phyloP scores from a whole-genome alignment of 2,113 vertebrate species.

The Brachypteracias leptosomus region DNA sequence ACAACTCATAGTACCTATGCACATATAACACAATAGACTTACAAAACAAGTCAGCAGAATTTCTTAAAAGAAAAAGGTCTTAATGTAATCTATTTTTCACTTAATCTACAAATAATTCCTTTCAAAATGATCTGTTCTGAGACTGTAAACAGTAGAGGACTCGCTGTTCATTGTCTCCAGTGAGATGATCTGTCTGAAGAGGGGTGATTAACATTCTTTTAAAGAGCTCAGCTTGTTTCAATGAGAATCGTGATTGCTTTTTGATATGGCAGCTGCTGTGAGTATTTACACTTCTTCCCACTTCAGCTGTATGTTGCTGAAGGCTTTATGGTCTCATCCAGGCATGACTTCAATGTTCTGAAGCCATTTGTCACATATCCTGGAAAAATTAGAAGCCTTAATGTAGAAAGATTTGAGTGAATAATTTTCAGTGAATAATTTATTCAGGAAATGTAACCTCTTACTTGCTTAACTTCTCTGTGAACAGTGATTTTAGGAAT shows the following conservation, averaged over 20 bases:
- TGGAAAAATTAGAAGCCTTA: not conserved
- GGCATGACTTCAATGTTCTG: not conserved
- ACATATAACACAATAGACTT: not conserved
- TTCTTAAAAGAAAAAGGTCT: not conserved
- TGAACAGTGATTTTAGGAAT: not conserved
- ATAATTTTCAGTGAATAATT: not conserved
- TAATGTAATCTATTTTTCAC: not conserved
- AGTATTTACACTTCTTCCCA: conserved; percentile 11
- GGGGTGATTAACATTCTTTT: not conserved
- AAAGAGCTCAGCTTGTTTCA: conserved; percentile 3
- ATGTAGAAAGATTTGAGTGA: not conserved
- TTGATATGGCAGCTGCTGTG: not conserved
- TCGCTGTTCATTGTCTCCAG: not conserved
- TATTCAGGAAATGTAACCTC: not conserved
- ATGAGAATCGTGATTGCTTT: not conserved
- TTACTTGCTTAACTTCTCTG: not conserved
- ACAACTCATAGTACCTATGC: not conserved
- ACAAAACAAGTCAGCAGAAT: not conserved
- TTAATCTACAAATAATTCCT: not conserved
- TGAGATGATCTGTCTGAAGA: conserved; percentile 5
- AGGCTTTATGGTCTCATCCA: not conserved
- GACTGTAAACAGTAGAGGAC: not conserved
- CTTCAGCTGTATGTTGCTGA: not conserved
- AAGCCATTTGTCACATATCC: not conserved
- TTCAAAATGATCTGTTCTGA: not conserved